Conservation (phyloP, 2,113 vertebrate species). For the Glaucidium brasilianum region DNA sequence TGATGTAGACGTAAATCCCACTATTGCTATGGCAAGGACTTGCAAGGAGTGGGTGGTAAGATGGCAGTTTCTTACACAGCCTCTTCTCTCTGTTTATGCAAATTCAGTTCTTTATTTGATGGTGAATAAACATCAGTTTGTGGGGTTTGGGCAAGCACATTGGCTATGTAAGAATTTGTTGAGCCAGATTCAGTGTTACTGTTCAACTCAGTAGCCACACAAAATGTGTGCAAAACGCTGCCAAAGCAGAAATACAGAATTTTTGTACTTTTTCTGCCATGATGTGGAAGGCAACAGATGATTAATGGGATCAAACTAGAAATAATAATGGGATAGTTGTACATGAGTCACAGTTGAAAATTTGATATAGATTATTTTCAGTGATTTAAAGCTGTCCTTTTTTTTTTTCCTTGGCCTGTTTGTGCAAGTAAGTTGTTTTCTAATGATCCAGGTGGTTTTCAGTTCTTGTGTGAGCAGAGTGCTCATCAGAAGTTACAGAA, state of each 20-base stretch:
- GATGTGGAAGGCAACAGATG: not conserved
- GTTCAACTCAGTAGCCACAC: not conserved
- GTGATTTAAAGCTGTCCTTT: not conserved
- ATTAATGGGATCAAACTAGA: not conserved
- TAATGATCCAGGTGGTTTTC: not conserved
- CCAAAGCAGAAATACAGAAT: not conserved
- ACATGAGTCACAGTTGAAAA: not conserved
- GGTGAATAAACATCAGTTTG: not conserved
- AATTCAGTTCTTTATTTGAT: not conserved
- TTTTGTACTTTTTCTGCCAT: not conserved
- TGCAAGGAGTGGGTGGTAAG: not conserved
- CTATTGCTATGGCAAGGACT: not conserved
- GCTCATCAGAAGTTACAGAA: not conserved
- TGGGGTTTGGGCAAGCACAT: not conserved
- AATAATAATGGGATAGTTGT: not conserved
- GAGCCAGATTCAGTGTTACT: not conserved
- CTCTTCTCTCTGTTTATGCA: not conserved
- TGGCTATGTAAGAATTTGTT: not conserved
- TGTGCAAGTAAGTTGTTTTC: not conserved
- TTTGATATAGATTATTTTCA: not conserved
- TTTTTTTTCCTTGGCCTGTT: not conserved
- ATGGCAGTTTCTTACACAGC: not conserved
- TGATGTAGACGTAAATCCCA: not conserved
- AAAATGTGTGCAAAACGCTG: not conserved
- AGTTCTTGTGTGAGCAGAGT: not conserved